Evolutionary conservation across 2,888 invertebrate genomes (phyloP).

Genomic region (Lepidonotus clava): DNA sequence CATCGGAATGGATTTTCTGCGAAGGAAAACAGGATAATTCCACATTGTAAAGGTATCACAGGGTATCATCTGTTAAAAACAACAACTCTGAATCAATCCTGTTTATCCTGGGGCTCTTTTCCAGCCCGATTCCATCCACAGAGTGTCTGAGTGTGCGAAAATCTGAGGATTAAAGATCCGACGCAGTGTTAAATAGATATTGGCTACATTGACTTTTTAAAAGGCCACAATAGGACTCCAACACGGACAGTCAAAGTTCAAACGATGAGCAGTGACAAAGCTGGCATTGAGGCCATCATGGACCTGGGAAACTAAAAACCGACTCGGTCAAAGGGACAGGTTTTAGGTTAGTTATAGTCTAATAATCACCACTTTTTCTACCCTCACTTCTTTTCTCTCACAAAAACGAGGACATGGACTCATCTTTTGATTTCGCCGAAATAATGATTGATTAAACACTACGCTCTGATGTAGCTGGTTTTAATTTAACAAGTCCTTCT

Average conservation of each 20-base stretch:
- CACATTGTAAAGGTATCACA: background rate
- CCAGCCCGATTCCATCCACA: background rate
- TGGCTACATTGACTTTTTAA: conserved; percentile 1
- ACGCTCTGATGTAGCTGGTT: background rate
- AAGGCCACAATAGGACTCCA: background rate
- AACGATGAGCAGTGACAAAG: background rate
- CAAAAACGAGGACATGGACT: background rate
- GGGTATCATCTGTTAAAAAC: background rate
- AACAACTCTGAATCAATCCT: background rate
- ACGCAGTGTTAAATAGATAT: background rate
- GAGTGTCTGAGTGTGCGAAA: background rate
- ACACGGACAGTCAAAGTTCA: background rate
- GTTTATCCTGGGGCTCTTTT: background rate
- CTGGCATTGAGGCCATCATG: background rate
- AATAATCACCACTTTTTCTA: background rate
- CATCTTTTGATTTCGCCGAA: background rate
- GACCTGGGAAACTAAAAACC: background rate
- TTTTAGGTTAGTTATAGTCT: conserved; percentile 23
- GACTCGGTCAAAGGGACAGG: background rate
- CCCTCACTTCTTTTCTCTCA: background rate
- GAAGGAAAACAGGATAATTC: background rate
- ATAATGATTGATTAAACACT: background rate
- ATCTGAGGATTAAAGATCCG: no score
- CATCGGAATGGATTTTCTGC: background rate
- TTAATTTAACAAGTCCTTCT: background rate